A percentile compares a stretch with the other conserved stretches of the same genome.
phyloP scores from a whole-genome alignment of 2,888 invertebrate genomes.

The Temnothorax rugatulus region DNA sequence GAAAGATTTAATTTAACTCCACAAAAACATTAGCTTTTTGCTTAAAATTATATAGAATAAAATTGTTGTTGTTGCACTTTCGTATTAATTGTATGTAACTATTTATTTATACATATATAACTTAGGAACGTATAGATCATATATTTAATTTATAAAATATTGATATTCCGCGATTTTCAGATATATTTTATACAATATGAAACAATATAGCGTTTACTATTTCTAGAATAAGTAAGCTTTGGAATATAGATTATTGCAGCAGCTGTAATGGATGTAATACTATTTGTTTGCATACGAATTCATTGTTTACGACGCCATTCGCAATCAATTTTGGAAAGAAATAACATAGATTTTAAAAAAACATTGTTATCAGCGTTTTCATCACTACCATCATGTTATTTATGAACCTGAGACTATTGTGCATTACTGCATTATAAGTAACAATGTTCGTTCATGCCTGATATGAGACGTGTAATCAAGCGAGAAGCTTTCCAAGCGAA shows the following conservation, averaged over 20 bases:
- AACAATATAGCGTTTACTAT: not conserved
- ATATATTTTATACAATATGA: not conserved
- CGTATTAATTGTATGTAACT: no score
- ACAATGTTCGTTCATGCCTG: not conserved
- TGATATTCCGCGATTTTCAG: not conserved
- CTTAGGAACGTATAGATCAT: not conserved
- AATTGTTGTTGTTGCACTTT: not conserved
- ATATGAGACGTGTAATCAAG: constrained; percentile 44
- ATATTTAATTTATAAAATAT: not conserved
- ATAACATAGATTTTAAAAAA: not conserved
- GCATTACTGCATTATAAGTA: constrained; percentile 16
- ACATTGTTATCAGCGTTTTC: not conserved
- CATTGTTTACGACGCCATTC: not conserved
- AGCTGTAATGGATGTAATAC: not conserved
- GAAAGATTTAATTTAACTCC: not conserved
- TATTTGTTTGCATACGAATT: not conserved
- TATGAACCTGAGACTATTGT: not conserved
- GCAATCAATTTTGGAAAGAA: not conserved
- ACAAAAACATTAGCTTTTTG: not conserved
- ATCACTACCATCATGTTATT: not conserved
- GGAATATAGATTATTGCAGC: no score
- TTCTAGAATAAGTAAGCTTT: not conserved
- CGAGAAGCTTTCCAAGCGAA: constrained; percentile 38
- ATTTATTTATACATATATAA: not conserved
- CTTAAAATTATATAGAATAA: not conserved